These are phyloP conservation scores for Agrypnus murinus DNA, from an alignment of 2,888 invertebrate species.

Conservation along the genomic window DNA sequence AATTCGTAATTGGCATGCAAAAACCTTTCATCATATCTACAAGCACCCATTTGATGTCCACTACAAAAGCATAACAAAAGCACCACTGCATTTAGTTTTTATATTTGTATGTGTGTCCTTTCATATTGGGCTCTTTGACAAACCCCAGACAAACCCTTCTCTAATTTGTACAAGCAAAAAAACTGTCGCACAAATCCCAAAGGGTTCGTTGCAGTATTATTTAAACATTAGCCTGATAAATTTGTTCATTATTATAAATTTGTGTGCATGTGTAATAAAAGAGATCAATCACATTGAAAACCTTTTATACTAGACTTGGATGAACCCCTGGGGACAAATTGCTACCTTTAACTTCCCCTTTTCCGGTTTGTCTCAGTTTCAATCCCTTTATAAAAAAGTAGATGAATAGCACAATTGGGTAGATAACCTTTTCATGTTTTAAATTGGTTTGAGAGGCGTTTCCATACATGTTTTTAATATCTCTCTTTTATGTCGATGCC, in stretches of 20 bases:
- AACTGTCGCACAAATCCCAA: conserved; percentile 30
- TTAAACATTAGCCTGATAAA: not conserved
- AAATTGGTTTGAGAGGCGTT: conserved; percentile 42
- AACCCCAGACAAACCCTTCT: conserved; percentile 41
- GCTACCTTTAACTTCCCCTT: conserved; percentile 50
- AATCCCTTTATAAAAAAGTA: conserved; percentile 33
- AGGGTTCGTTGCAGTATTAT: not conserved
- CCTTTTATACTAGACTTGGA: conserved; percentile 33
- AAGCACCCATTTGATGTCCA: conserved; percentile 60
- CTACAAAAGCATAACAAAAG: conserved; percentile 58
- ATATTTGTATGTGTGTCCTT: conserved; percentile 53
- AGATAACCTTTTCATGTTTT: conserved; percentile 28
- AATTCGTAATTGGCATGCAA: conserved; percentile 49
- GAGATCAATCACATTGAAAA: conserved; percentile 30
- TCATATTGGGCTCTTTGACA: conserved; percentile 50
- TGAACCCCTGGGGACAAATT: conserved; percentile 55
- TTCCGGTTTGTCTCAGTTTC: conserved; percentile 52
- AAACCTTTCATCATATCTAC: conserved; percentile 49
- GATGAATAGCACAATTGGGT: conserved; percentile 33
- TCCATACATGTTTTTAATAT: conserved; percentile 40
- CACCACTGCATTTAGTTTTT: conserved; percentile 57
- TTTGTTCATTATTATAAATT: conserved; percentile 21
- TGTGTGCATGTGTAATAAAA: conserved; percentile 13
- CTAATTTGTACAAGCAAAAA: conserved; percentile 15
- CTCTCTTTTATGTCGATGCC: conserved; percentile 19